These are phyloP conservation scores for Caranx ignobilis DNA, from an alignment of 2,113 vertebrate genomes.

Conservation along the genomic window DNA sequence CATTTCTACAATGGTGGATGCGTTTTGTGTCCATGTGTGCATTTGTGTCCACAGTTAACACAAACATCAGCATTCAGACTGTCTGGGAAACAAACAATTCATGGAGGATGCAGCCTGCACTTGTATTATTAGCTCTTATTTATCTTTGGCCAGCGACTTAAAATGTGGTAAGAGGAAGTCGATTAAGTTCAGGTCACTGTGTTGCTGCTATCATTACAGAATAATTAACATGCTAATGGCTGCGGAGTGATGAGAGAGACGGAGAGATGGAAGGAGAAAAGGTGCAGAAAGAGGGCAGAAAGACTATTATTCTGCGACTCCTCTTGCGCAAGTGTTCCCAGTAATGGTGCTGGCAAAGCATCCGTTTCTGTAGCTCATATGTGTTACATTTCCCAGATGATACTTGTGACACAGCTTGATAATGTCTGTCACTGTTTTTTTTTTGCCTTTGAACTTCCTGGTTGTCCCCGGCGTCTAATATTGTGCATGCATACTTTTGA, in stretches of 20 bases:
- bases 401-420: neutral
- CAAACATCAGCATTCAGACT: neutral
- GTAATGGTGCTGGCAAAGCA: too few relatives aligned
- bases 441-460: neutral
- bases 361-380: neutral
- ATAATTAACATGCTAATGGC: conserved; percentile 72
- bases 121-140: conserved; percentile 21
- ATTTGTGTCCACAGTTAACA: neutral
- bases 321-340: too few relatives aligned
- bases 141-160: conserved; percentile 34
- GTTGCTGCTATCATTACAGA: conserved; percentile 58
- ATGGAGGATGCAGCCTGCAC: neutral
- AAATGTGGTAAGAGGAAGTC: conserved; percentile 38
- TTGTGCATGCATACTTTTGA: neutral
- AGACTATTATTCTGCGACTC: neutral
- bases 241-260: conserved; percentile 36
- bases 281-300: neutral
- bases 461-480: neutral
- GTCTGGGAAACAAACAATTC: neutral
- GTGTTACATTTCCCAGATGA: conserved; percentile 7
- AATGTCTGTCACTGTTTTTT: conserved; percentile 2
- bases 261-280: conserved; percentile 21
- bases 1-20: neutral
- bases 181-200: conserved; percentile 41
- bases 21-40: neutral